Conservation (phyloP, 2,797 vertebrate species). For the Lepidocolaptes lacrymiger region DNA sequence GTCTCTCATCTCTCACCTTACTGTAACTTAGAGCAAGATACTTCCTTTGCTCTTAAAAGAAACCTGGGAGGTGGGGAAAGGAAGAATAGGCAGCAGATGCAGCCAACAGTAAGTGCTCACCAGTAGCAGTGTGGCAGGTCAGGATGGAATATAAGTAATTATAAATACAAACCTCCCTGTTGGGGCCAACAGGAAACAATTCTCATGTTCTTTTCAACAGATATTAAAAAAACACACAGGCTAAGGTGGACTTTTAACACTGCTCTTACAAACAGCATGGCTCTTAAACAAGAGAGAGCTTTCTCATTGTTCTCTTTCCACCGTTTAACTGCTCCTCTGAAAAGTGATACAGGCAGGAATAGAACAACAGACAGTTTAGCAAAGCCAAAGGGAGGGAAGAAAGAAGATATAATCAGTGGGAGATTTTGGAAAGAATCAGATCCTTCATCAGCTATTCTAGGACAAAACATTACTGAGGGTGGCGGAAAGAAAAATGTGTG, state of each 20-base stretch:
- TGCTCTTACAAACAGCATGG: background rate
- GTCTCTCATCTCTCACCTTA: background rate
- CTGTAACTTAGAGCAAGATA: background rate
- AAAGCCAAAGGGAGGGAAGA: background rate
- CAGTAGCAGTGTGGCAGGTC: background rate
- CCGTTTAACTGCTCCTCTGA: background rate
- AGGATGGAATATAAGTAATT: background rate
- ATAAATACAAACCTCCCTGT: background rate
- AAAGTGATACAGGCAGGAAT: background rate
- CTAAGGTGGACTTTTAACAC: background rate
- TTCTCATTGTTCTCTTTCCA: background rate
- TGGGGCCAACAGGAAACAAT: background rate
- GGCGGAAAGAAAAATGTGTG: background rate
- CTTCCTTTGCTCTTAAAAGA: background rate
- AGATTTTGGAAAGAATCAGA: background rate
- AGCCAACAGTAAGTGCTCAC: background rate
- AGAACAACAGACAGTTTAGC: background rate
- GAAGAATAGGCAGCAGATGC: background rate
- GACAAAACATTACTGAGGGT: background rate
- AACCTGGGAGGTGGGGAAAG: background rate
- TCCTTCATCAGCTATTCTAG: background rate
- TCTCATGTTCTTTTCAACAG: background rate
- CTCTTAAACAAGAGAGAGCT: background rate
- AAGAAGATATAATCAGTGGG: background rate
- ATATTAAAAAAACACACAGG: background rate